Percentiles rank a stretch among this genome's conserved stretches.
These are phyloP conservation scores for Calliopsis andreniformis DNA, from an alignment of 1,140 invertebrate species.

Conservation along the genomic window DNA sequence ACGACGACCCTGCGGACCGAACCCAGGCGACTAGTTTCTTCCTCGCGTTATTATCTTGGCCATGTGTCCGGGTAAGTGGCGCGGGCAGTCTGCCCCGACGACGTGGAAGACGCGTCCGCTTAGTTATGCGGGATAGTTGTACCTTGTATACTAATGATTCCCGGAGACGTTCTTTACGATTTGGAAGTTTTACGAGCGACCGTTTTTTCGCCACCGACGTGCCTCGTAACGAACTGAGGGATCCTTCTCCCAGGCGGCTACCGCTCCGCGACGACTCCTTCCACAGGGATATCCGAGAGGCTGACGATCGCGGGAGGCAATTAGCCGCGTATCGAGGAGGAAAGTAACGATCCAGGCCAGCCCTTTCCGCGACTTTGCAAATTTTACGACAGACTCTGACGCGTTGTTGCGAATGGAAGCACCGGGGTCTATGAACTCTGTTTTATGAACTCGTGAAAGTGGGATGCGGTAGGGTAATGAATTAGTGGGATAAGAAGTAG, in stretches of 20 bases:
- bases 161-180: slow-evolving; percentile 48
- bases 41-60: slow-evolving; percentile 64
- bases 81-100: slow-evolving; percentile 49
- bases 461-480: too few species aligned
- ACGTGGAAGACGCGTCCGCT: slow-evolving; percentile 51
- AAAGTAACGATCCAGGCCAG: slow-evolving; percentile 21
- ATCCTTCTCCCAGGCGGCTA: not conserved
- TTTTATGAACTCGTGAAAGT: not conserved
- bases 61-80: slow-evolving; percentile 58
- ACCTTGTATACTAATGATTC: slow-evolving; percentile 61
- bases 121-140: slow-evolving; percentile 55
- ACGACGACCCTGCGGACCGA: slow-evolving; percentile 14
- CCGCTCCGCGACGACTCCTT: slow-evolving; percentile 6
- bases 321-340: slow-evolving; percentile 19
- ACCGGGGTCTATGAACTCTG: not conserved
- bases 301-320: slow-evolving; percentile 33
- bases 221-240: slow-evolving; percentile 12
- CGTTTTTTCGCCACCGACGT: not conserved
- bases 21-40: slow-evolving; percentile 64
- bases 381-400: slow-evolving; percentile 38
- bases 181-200: slow-evolving; percentile 22
- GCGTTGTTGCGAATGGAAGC: too few species aligned
- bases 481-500: too few species aligned
- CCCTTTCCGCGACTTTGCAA: slow-evolving; percentile 19
- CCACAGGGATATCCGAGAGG: slow-evolving; percentile 1